Conservation (phyloP, 2,113 vertebrate species). For the Pungitius pungitius region DNA sequence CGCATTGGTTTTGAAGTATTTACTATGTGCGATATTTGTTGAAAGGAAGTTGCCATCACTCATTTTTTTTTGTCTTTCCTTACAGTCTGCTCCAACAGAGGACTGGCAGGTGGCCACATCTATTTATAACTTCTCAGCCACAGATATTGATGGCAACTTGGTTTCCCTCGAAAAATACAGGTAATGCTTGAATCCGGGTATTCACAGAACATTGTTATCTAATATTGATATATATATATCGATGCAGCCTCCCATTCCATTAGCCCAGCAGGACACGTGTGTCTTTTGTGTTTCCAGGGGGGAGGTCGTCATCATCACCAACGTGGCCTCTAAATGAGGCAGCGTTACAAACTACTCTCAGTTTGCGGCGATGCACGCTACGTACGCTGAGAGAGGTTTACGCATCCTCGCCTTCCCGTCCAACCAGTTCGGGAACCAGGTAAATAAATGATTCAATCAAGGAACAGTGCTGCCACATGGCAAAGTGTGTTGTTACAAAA, state of each 20-base stretch:
- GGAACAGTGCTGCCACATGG: too few relatives aligned
- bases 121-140: constrained; percentile 90
- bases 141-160: constrained; percentile 88
- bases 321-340: constrained; percentile 94
- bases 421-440: constrained; percentile 97
- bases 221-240: too few relatives aligned
- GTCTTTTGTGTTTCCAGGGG: constrained; percentile 77
- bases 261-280: background rate
- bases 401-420: constrained; percentile 94
- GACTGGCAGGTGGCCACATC: constrained; percentile 87
- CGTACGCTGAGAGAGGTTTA: constrained; percentile 93
- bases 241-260: too few relatives aligned
- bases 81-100: constrained; percentile 81
- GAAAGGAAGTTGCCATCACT: background rate
- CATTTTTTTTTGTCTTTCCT: background rate
- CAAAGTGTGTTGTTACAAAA: background rate
- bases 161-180: constrained; percentile 90
- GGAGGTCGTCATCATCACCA: constrained; percentile 90
- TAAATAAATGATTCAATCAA: constrained; percentile 40
- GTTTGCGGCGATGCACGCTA: constrained; percentile 88
- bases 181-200: too few relatives aligned
- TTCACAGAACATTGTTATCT: too few relatives aligned
- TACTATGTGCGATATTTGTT: background rate
- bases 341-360: constrained; percentile 97
- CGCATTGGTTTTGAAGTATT: too few relatives aligned